These are phyloP conservation scores for Scomber japonicus DNA, from an alignment of 2,113 vertebrate species.

Conservation along the genomic window DNA sequence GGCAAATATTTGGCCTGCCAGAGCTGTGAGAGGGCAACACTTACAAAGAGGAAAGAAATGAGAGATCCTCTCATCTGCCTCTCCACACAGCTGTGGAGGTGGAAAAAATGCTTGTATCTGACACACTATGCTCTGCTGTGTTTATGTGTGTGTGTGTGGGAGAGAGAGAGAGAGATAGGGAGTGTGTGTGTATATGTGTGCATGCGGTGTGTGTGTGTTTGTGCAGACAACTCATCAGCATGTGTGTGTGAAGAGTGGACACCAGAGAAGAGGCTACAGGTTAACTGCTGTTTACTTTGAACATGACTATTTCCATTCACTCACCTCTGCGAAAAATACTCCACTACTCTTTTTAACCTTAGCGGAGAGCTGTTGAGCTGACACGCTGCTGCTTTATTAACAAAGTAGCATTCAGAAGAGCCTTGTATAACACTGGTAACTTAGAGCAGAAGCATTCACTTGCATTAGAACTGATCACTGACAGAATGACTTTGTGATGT, in stretches of 20 bases:
- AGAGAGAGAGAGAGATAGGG: no score
- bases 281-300: slow-evolving; percentile 50
- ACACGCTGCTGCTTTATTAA: slow-evolving; percentile 22
- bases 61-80: slow-evolving; percentile 55
- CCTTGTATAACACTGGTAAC: neutral
- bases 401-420: neutral
- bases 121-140: neutral
- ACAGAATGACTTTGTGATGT: no score
- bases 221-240: slow-evolving; percentile 57
- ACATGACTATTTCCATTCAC: slow-evolving; percentile 58
- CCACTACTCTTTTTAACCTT: slow-evolving; percentile 54
- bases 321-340: slow-evolving; percentile 67
- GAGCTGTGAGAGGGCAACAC: slow-evolving; percentile 59
- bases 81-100: slow-evolving; percentile 33
- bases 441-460: neutral
- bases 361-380: slow-evolving; percentile 39
- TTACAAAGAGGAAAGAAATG: slow-evolving; percentile 64
- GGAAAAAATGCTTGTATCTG: slow-evolving; percentile 31
- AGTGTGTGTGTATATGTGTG: neutral
- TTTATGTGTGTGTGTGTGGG: slow-evolving; percentile 12
- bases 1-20: slow-evolving; percentile 77
- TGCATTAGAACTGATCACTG: neutral
- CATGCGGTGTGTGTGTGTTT: slow-evolving; percentile 19
- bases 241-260: slow-evolving; percentile 61
- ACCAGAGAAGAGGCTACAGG: slow-evolving; percentile 14